Conservation (phyloP, 2,888 invertebrate species). For the Eupithecia abbreviata region DNA sequence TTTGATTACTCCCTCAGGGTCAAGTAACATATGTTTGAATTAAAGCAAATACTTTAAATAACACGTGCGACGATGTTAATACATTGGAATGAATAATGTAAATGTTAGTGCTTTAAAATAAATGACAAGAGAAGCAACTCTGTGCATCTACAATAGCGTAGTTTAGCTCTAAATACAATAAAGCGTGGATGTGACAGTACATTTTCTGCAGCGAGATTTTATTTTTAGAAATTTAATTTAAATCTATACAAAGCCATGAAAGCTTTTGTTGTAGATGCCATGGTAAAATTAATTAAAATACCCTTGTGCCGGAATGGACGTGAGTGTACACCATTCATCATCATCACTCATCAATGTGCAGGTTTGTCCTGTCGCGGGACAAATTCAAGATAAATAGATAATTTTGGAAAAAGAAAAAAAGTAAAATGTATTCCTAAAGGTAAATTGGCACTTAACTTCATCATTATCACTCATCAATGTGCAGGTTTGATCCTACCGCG, state of each 20-base stretch:
- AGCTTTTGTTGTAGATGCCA: slow-evolving; percentile 5
- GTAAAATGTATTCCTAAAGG: no score
- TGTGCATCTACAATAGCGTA: neutral
- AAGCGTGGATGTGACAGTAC: neutral
- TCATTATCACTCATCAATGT: neutral
- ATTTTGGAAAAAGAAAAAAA: no score
- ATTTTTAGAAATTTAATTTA: neutral
- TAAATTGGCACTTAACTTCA: no score
- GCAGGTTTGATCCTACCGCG: no score
- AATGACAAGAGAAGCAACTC: neutral
- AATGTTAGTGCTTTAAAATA: neutral
- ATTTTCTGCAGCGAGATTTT: neutral
- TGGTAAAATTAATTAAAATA: neutral
- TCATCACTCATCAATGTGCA: neutral
- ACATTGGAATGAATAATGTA: neutral
- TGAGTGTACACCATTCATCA: neutral
- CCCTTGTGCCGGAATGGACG: neutral
- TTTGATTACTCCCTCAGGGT: no score
- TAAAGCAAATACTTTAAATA: no score
- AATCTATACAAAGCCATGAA: neutral
- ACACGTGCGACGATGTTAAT: no score
- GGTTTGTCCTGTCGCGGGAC: neutral
- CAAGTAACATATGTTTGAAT: no score
- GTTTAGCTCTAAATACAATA: neutral
- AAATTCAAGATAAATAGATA: neutral